Percentiles rank a stretch among this genome's conserved stretches.
phyloP scores from a whole-genome alignment of 2,797 vertebrate species.

The Malacoraja senta region DNA sequence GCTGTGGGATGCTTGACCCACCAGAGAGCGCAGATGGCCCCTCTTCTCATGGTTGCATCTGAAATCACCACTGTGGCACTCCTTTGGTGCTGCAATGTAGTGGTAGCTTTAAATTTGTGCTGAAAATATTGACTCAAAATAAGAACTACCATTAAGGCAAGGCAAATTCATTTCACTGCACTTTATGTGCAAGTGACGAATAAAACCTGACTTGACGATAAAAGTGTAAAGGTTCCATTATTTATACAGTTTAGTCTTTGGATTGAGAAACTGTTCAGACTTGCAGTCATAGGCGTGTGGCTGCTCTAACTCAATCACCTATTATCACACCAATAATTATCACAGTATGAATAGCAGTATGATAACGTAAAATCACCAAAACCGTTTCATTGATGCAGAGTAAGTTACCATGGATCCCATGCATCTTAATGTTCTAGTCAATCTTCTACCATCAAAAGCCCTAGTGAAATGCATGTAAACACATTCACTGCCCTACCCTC shows the following conservation, averaged over 20 bases:
- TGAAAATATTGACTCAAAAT: neutral
- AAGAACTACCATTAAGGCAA: neutral
- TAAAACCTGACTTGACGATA: neutral
- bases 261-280: neutral
- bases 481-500: too few species aligned
- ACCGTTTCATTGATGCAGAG: too few species aligned
- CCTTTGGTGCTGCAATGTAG: neutral
- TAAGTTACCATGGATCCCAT: too few species aligned
- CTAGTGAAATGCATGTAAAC: too few species aligned
- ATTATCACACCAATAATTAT: neutral
- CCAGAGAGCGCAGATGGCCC: neutral
- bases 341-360: neutral
- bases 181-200: too few species aligned
- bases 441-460: too few species aligned
- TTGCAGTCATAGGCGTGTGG: neutral
- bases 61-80: too few species aligned
- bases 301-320: neutral
- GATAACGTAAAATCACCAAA: neutral
- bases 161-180: too few species aligned
- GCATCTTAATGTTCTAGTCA: too few species aligned
- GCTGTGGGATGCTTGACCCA: neutral
- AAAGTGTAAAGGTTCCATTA: neutral
- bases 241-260: neutral
- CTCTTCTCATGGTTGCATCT: neutral
- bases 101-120: neutral